Evolutionary conservation across 2,113 vertebrate species (phyloP).

Genomic region (Sialia sialis): DNA sequence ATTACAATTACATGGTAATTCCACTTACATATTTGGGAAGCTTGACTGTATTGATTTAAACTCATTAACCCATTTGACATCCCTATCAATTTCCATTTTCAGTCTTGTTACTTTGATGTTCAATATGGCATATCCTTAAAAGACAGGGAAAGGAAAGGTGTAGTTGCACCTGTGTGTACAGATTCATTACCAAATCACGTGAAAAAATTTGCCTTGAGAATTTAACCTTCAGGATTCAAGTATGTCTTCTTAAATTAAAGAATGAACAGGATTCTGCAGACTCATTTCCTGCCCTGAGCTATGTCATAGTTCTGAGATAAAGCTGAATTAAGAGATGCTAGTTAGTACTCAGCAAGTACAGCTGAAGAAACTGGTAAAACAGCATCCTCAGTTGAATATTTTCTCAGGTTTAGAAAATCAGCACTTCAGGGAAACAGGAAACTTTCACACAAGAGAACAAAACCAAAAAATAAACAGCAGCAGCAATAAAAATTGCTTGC

Average conservation of each 20-base stretch:
- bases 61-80: not conserved
- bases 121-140: not conserved
- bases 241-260: not conserved
- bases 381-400: not conserved
- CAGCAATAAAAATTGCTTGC: not conserved
- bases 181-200: not conserved
- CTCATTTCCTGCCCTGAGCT: not conserved
- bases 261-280: not conserved
- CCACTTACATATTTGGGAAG: not conserved
- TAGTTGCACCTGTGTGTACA: not conserved
- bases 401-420: not conserved
- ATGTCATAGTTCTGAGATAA: not conserved
- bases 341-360: not conserved
- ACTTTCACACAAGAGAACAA: not conserved
- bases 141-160: not conserved
- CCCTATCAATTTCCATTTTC: not conserved
- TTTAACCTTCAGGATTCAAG: not conserved
- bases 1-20: not conserved
- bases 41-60: not conserved
- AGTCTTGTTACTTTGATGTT: not conserved
- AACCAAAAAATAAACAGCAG: not conserved
- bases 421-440: not conserved
- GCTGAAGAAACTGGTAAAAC: not conserved
- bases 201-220: not conserved
- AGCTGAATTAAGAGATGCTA: not conserved